Evolutionary conservation across 1,140 invertebrate species (phyloP).

Genomic region (Paraescarpia echinospica): DNA sequence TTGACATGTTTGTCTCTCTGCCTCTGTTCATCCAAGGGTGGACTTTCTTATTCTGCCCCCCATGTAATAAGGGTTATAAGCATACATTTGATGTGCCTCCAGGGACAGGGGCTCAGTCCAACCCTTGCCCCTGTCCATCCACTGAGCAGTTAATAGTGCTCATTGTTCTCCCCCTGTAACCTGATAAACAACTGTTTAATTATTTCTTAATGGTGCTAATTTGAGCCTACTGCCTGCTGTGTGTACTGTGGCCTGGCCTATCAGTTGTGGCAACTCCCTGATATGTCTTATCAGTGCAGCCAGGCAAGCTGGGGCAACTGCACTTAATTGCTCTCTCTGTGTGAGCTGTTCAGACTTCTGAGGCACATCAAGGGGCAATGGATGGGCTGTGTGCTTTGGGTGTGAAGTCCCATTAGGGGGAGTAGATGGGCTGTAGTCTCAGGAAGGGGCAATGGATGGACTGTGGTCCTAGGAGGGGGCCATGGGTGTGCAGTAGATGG

Average conservation of each 20-base stretch:
- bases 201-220: slow-evolving; percentile 2
- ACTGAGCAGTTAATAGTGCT: neutral
- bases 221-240: neutral
- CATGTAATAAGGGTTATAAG: neutral
- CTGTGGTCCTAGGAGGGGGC: neutral
- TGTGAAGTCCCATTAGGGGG: no score
- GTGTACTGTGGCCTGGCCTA: neutral
- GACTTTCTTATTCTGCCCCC: neutral
- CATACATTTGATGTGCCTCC: neutral
- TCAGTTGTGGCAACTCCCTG: neutral
- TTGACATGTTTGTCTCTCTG: neutral
- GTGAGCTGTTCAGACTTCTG: neutral
- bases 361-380: neutral
- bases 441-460: neutral
- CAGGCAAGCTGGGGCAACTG: neutral
- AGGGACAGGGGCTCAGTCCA: neutral
- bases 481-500: no score
- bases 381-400: neutral
- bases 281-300: neutral
- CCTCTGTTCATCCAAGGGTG: neutral
- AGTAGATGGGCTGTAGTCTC: no score
- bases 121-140: neutral
- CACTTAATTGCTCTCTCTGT: neutral
- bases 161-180: neutral
- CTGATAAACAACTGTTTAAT: slow-evolving; percentile 6